These are phyloP conservation scores for Oncorhynchus kisutch DNA, from an alignment of 2,113 vertebrate species.

Conservation along the genomic window DNA sequence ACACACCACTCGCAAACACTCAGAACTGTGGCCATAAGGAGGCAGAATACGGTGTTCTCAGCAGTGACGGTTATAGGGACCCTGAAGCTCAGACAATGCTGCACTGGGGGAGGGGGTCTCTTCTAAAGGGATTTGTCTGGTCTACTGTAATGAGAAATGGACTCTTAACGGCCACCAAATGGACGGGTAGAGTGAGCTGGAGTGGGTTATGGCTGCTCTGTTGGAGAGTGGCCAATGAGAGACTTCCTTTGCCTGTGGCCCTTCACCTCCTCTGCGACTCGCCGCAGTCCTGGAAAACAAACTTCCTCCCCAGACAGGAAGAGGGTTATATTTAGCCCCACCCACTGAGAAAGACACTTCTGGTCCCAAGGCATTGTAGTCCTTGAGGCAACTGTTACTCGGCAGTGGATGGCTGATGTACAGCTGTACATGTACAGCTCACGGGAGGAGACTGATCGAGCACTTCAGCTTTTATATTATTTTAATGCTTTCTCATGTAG, in stretches of 20 bases:
- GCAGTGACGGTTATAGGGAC: conserved; percentile 22
- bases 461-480: conserved; percentile 99
- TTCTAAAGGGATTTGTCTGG: conserved; percentile 44
- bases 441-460: conserved; percentile 69
- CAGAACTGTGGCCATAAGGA: conserved; percentile 54
- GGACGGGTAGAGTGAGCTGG: not conserved
- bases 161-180: conserved; percentile 36
- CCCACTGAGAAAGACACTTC: conserved; percentile 5
- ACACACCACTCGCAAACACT: conserved; percentile 43
- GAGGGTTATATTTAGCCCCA: not conserved
- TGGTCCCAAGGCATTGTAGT: conserved; percentile 48
- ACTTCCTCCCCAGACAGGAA: not conserved
- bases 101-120: conserved; percentile 7
- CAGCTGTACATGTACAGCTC: conserved; percentile 67
- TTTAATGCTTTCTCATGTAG: conserved; percentile 99
- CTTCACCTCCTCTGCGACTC: not conserved
- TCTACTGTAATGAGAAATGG: not conserved
- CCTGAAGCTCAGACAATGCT: not conserved
- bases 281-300: not conserved
- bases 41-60: conserved; percentile 60
- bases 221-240: not conserved
- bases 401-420: conserved; percentile 76
- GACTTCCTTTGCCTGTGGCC: conserved; percentile 14
- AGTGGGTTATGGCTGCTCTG: not conserved
- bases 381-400: conserved; percentile 63